Conservation (phyloP, 2,113 vertebrate species). For the Irena cyanogastra region DNA sequence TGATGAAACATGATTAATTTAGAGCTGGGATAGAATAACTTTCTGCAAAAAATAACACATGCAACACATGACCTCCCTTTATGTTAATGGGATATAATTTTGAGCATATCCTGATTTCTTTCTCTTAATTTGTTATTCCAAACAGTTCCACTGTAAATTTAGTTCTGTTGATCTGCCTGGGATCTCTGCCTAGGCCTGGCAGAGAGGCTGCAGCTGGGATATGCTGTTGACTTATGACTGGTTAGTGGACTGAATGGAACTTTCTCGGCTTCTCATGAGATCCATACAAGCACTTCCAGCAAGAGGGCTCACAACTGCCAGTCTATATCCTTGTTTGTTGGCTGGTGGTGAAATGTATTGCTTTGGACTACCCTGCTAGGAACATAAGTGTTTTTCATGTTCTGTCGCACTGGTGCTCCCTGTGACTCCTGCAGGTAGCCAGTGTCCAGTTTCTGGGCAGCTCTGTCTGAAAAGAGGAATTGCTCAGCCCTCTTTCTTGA, state of each 20-base stretch:
- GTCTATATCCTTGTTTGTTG: background rate
- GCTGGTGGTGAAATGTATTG: background rate
- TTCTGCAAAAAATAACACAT: background rate
- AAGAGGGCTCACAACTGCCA: background rate
- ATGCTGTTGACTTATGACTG: fast-evolving
- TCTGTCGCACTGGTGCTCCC: background rate
- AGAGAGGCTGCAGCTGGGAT: background rate
- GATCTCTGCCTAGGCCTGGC: background rate
- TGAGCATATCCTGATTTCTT: background rate
- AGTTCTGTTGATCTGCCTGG: background rate
- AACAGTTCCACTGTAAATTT: background rate
- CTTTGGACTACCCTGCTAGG: background rate
- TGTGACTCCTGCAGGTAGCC: background rate
- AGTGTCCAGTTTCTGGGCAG: background rate
- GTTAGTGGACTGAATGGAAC: background rate
- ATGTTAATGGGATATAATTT: background rate
- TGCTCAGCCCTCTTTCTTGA: background rate
- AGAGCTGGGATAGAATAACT: background rate
- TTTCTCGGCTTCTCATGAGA: background rate
- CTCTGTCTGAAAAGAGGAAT: background rate
- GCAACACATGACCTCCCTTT: background rate
- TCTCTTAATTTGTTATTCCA: background rate
- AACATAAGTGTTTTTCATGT: background rate
- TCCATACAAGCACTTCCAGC: background rate
- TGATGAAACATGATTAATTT: background rate